Base-by-base conservation (phyloP, 2,888 invertebrate species). In the Venusia cambrica region DNA sequence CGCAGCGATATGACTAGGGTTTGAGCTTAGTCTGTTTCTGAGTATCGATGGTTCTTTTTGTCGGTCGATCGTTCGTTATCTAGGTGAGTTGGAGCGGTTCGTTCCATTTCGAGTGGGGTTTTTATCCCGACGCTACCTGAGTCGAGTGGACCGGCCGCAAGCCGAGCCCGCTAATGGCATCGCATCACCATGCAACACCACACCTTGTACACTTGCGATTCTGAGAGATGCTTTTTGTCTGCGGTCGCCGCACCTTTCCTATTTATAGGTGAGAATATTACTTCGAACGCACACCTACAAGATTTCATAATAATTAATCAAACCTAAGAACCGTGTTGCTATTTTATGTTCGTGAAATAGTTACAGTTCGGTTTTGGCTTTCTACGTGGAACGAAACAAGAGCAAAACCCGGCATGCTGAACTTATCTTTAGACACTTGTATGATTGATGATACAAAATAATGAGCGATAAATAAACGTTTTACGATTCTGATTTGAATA, bases 81-180 rank as follows among this genome's bases (percentile, higher is more conserved):
- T 83, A 81, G 81, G 80, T 73, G 74, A 74, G 72, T 53, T 62
- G 64, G 67, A 55, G 59, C 61, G 65, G 79, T 69, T 69, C 75
- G 80, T 51, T 79, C 74, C 79, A 72, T 78, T 77, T 81, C 69
- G 66, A 84, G 81, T 78, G 75, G 72, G 63, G 78, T 81, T 84
- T 85, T 83, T 80, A 83, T 84, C 77, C 83, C 77, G 71, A 34
- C 17, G 44, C 78, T 84, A 84, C 81, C 83, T 84, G 63, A 56
- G 62, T 56, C 57, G 59, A 54, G 54, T 57, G 53, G 57, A 41
- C 54, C 56, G 45, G 58, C 51, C 63, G 58, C 64, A 60, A 70
- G 54, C 48, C 57, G 63, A 63, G 59, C 60, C 66, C 62, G 57
- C 64, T 74, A 73, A 73, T 73, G 62, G 65, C 60, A 57, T 50